phyloP scores from a whole-genome alignment of 2,113 vertebrate genomes.

The Pardalotus punctatus region DNA sequence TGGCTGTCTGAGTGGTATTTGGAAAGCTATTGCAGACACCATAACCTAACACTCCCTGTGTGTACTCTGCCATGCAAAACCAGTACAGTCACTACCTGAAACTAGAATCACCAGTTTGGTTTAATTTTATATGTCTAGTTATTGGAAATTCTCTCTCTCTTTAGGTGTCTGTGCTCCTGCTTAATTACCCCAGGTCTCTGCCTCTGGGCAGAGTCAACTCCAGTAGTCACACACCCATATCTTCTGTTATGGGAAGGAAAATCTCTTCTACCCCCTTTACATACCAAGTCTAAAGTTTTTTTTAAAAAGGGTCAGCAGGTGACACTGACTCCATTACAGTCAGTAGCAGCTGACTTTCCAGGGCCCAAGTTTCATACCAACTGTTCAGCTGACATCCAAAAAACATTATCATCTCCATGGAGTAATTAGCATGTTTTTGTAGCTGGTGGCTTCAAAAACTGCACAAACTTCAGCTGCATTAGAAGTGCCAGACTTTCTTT shows the following conservation, averaged over 20 bases:
- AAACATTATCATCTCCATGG: background rate
- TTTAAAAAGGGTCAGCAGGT: background rate
- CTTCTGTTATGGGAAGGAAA: background rate
- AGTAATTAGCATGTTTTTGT: background rate
- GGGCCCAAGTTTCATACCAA: background rate
- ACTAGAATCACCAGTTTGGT: conserved; percentile 46
- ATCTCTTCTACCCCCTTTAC: background rate
- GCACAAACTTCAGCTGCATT: background rate
- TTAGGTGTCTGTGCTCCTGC: background rate
- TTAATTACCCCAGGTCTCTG: conserved; percentile 38
- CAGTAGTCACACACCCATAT: background rate
- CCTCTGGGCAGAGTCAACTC: conserved; percentile 3
- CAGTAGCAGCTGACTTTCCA: background rate
- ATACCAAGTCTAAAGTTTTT: background rate
- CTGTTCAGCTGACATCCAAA: background rate
- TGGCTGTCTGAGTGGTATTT: background rate
- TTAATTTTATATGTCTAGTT: background rate
- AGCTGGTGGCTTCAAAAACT: background rate
- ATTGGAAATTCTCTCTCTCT: conserved; percentile 32
- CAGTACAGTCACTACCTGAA: conserved; percentile 14
- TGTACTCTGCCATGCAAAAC: conserved; percentile 7
- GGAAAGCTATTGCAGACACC: background rate
- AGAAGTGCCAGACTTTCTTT: background rate
- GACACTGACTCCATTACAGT: background rate
- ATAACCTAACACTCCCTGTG: background rate